phyloP scores from a whole-genome alignment of 2,113 vertebrate genomes.

The Cnemophilus loriae region DNA sequence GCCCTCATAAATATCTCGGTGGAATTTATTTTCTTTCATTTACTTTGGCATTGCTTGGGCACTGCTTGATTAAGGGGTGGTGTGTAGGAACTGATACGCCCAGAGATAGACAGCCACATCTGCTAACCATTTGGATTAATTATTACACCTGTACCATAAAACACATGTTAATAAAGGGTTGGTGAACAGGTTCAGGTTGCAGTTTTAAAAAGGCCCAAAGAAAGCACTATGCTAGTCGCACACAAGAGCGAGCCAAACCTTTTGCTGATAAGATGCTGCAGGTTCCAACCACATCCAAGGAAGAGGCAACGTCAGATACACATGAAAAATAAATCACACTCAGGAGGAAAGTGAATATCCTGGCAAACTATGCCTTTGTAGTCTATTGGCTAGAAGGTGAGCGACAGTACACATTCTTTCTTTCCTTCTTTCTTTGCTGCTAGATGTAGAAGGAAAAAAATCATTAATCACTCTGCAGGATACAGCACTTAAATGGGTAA shows the following conservation, averaged over 20 bases:
- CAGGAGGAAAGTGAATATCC: background rate
- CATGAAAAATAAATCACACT: background rate
- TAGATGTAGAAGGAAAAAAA: constrained; percentile 69
- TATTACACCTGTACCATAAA: constrained; percentile 78
- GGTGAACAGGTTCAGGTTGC: constrained; percentile 54
- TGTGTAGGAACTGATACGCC: constrained; percentile 57
- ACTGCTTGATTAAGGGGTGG: constrained; percentile 67
- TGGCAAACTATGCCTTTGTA: constrained; percentile 7
- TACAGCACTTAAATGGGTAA: constrained; percentile 68
- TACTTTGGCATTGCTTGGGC: constrained; percentile 73
- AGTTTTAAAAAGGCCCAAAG: constrained; percentile 39
- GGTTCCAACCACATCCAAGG: background rate
- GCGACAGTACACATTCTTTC: background rate
- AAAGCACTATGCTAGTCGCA: background rate
- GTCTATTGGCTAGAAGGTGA: constrained; percentile 40
- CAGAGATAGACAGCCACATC: constrained; percentile 75
- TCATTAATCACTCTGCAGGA: constrained; percentile 76
- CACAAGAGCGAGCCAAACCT: background rate
- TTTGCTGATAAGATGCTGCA: background rate
- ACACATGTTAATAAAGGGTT: constrained; percentile 68
- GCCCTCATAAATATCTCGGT: constrained; percentile 72
- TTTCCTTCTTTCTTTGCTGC: constrained; percentile 32
- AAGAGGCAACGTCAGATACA: background rate
- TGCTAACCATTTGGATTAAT: constrained; percentile 76
- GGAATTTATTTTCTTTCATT: constrained; percentile 81